These are phyloP conservation scores for Merops nubicus DNA, from an alignment of 2,113 vertebrate genomes.

Conservation along the genomic window DNA sequence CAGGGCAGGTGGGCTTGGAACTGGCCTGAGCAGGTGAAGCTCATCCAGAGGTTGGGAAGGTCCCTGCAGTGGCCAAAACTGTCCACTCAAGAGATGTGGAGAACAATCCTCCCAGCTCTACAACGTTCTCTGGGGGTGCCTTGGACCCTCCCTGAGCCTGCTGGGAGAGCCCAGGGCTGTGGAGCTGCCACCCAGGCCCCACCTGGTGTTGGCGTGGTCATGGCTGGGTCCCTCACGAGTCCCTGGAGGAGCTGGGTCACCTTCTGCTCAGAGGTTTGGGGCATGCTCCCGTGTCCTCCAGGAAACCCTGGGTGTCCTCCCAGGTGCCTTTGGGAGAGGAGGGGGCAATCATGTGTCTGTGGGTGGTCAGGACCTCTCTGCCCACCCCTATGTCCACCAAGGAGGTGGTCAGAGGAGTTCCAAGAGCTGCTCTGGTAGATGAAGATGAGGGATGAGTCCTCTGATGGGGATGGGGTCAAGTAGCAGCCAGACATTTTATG, in stretches of 20 bases:
- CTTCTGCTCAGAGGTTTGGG: background rate
- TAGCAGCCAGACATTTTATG: too few relatives aligned
- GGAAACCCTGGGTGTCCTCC: background rate
- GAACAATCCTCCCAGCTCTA: background rate
- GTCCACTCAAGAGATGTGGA: rapidly evolving
- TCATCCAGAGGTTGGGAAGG: background rate
- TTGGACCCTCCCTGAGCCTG: background rate
- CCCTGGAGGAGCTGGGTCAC: background rate
- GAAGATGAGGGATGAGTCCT: background rate
- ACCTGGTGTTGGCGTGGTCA: rapidly evolving
- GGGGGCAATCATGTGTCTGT: background rate
- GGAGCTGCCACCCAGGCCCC: rapidly evolving
- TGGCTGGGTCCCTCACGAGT: background rate
- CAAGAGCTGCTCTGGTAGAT: background rate
- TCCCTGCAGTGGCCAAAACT: background rate
- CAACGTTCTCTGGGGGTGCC: rapidly evolving
- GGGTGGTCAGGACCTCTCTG: background rate
- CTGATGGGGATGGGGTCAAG: background rate
- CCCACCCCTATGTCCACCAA: too few relatives aligned
- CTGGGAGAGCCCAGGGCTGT: rapidly evolving
- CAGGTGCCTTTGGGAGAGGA: background rate
- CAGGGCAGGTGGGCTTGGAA: background rate
- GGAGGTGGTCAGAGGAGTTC: background rate
- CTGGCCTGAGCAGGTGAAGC: background rate
- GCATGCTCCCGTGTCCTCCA: rapidly evolving